Base-by-base conservation (phyloP, 2,113 vertebrate species). In the Salminus brasiliensis region DNA sequence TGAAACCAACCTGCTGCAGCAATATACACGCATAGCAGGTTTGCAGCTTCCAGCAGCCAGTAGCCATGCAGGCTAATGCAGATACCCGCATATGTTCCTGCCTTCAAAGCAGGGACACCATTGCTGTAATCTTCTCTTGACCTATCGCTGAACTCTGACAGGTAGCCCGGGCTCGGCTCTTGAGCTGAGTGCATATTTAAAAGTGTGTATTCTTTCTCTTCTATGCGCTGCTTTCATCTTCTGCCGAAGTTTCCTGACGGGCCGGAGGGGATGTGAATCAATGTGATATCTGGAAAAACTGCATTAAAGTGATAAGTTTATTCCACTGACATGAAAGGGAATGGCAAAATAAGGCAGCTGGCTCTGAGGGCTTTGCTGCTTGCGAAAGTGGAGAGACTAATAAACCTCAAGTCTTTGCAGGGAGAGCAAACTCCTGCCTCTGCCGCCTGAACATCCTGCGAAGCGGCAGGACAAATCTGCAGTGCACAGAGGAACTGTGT, bases 291-390 rank as follows among this genome's bases (percentile, higher is more conserved):
- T 89, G 84, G 82, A 83, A 88, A 88, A 88, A 87, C 87, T 87
- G 87, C 49, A 88, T 88, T 90, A 89, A 89, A 87, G 88, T 87
- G 88, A 91, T 92, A 90, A 91, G 83, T 91, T 89, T 89, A 92
- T 92, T 91, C 89, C 81, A 88, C 81, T 89, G 88, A 92, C 91
- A 90, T 91, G 88, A 93, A 92, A 93, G 91, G 76, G 90, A 92
- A 93, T 92, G 86, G 77, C 88, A 89, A 92, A 91, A 88, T 88
- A 92, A 90, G 87, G 86, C 77, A 82, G 90, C 88, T 89, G 86
- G 89, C 88, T 88, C 83, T 85, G 85, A 91, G 87, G 90, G 84
- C 86, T 87, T 89, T 83, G 43, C 78, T 87, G 85, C 84, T 74
- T 69, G 79, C 12, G 16, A 85, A 82, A 89, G 86, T 59, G 81